Base-by-base conservation (phyloP, 2,888 invertebrate species). In the Dicranocentrus wangi region DNA sequence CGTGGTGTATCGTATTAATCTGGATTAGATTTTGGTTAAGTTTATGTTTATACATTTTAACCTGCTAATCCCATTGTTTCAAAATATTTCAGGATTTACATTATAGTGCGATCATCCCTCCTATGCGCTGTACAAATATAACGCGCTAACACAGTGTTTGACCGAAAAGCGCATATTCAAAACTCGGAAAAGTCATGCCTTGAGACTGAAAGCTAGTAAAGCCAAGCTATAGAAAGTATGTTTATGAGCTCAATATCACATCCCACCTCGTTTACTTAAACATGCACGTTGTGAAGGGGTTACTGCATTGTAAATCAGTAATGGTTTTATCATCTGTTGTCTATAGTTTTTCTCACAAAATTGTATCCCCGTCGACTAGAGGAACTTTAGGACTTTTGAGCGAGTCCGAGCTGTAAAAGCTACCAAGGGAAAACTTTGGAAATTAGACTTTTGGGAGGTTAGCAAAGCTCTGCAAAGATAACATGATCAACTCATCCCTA, bases 301-400 rank as follows among this genome's bases (percentile, higher is more conserved):
- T 39, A 21, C 21, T 42, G 63, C 63, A 63, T 63, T 63, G 39
- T 63, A 42, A 63, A 63, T 21, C 2, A 63, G 63, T n/a, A 21
- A 39, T 39, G 2, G 23, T 15, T 43, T 19, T 32, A 32, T 61
- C 39, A 42, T 19, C 25, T 42, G n/a, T 10, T 15, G 32, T 28
- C 17, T 28, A 5, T 25, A 58, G 27, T 27, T 58, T 10, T 32
- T 58, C 51, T 19, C 8, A 19, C 43, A 17, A 51, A 51, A 17
- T 51, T 17, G 51, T 19, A 47, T 32, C 32, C 32, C 32, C 32
- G 32, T 32, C 32, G 3, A 32, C 32, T 10, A 32, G 32, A 32
- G 10, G 32, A 32, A 32, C 10, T 32, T 10, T 7, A 32, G n/a
- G n/a, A n/a, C n/a, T n/a, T n/a, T n/a, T n/a, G 39, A 10, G 47